phyloP scores from a whole-genome alignment of 2,113 vertebrate species.

The Synchiropus splendidus region DNA sequence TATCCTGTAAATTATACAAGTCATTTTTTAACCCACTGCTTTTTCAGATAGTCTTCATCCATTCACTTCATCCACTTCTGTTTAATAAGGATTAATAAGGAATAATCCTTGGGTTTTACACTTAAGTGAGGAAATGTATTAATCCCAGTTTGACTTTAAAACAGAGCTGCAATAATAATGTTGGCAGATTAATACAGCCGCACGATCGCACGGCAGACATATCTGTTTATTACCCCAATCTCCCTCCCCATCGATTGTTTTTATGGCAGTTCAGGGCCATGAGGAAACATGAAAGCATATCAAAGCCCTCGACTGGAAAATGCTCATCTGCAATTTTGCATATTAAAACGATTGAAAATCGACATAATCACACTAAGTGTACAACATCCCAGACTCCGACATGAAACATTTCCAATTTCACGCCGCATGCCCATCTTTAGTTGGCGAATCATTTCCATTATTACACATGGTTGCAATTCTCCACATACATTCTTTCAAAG shows the following conservation, averaged over 20 bases:
- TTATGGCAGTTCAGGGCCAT: constrained; percentile 29
- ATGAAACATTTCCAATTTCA: constrained; percentile 58
- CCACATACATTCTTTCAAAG: constrained; percentile 35
- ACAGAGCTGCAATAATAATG: too few species aligned
- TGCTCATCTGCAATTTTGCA: constrained; percentile 44
- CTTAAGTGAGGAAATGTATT: too few species aligned
- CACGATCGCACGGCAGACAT: too few species aligned
- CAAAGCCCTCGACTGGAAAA: constrained; percentile 44
- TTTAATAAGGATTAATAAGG: too few species aligned
- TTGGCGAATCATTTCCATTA: constrained; percentile 52
- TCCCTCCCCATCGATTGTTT: constrained; percentile 21
- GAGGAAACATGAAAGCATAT: constrained; percentile 41
- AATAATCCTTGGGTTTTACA: too few species aligned
- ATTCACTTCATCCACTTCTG: too few species aligned
- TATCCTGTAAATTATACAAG: too few species aligned
- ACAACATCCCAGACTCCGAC: constrained; percentile 38
- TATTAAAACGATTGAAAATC: constrained; percentile 51
- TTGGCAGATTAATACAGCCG: too few species aligned
- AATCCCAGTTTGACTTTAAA: too few species aligned
- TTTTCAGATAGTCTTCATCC: too few species aligned
- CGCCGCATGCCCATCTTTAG: constrained; percentile 45
- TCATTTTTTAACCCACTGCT: too few species aligned
- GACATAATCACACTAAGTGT: constrained; percentile 37
- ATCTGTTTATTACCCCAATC: constrained; percentile 14
- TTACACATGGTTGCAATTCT: constrained; percentile 36